Percentiles rank a stretch among this genome's conserved stretches.
These are phyloP conservation scores for Actias luna DNA, from an alignment of 2,888 invertebrate species.

Conservation along the genomic window DNA sequence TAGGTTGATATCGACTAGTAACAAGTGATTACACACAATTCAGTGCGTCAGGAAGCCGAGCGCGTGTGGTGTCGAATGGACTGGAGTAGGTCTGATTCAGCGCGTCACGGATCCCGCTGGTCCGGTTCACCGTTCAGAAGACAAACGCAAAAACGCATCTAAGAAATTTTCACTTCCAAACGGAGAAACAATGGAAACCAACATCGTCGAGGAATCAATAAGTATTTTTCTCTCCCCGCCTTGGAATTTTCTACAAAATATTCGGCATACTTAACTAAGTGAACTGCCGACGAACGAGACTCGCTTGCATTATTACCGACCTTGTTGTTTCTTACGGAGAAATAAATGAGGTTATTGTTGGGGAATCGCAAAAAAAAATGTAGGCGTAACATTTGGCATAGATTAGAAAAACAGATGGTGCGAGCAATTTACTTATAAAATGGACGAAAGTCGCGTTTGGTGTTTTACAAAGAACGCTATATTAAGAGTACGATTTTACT, in stretches of 20 bases:
- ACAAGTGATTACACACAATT: no score
- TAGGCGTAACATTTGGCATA: not conserved
- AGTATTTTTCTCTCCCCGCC: slow-evolving; percentile 34
- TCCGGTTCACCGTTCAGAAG: no score
- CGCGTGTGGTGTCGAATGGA: no score
- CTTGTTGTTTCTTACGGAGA: slow-evolving; percentile 13
- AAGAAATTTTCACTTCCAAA: no score
- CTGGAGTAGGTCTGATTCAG: no score
- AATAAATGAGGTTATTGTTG: slow-evolving; percentile 15
- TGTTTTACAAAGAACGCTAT: no score
- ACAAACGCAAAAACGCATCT: no score
- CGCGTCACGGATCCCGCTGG: no score
- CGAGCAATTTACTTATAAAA: not conserved
- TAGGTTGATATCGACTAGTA: no score
- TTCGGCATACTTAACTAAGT: slow-evolving; percentile 40
- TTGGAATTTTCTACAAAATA: slow-evolving; percentile 28
- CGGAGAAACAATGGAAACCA: slow-evolving; percentile 22
- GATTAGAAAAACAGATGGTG: not conserved
- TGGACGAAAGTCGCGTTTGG: not conserved
- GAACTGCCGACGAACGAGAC: slow-evolving; percentile 28
- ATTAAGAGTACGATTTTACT: no score
- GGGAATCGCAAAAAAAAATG: slow-evolving; percentile 3
- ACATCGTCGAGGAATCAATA: slow-evolving; percentile 37
- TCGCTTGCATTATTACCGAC: slow-evolving; percentile 18
- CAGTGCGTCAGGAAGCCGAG: no score